A percentile compares a stretch with the other conserved stretches of the same genome.
Conservation (phyloP, 2,113 vertebrate species). For the Agapornis roseicollis region DNA sequence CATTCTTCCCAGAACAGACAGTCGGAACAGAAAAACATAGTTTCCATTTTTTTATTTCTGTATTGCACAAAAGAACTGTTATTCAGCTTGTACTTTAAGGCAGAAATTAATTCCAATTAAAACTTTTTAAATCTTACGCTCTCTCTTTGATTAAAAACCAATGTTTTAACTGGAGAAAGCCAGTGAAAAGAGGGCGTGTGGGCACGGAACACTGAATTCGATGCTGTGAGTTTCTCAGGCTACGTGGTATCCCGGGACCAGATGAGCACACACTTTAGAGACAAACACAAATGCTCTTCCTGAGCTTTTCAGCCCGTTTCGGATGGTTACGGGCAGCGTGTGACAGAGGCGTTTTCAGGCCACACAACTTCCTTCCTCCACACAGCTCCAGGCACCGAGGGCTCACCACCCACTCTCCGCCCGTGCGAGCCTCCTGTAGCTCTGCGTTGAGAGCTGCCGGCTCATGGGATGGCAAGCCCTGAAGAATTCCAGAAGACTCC, state of each 20-base stretch:
- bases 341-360: not conserved
- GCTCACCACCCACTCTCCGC: not conserved
- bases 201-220: accelerated
- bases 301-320: not conserved
- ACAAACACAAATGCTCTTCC: accelerated
- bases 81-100: not conserved
- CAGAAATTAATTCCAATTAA: not conserved
- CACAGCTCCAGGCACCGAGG: not conserved
- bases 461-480: accelerated
- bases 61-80: not conserved
- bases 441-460: not conserved
- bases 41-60: not conserved
- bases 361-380: not conserved
- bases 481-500: accelerated
- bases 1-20: not conserved
- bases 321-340: accelerated
- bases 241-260: accelerated
- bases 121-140: not conserved
- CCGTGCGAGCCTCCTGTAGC: not conserved
- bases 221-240: accelerated
- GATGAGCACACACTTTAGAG: accelerated
- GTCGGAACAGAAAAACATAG: not conserved
- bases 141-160: accelerated
- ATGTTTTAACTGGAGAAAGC: accelerated
- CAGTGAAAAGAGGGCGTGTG: not conserved